Percentiles rank a stretch among this genome's conserved stretches.
Evolutionary conservation across 2,797 vertebrate genomes (phyloP).

Genomic region (Leptodactylus fallax): DNA sequence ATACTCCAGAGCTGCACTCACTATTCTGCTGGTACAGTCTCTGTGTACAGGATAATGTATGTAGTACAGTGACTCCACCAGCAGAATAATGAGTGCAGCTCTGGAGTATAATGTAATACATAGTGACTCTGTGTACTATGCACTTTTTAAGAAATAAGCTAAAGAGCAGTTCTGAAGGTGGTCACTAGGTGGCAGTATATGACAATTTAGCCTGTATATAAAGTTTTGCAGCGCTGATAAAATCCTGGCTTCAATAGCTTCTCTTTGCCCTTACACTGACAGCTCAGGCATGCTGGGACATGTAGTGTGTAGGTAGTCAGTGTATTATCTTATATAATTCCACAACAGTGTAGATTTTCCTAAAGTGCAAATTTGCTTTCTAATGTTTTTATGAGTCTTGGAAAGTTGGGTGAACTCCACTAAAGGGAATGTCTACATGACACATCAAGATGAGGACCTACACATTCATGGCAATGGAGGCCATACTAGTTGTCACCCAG

Average conservation of each 20-base stretch:
- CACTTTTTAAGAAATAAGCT: neutral
- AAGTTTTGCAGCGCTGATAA: neutral
- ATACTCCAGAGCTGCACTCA: no score
- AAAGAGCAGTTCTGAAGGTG: neutral
- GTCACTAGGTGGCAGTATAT: conserved; percentile 1
- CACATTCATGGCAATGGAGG: no score
- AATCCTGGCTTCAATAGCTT: neutral
- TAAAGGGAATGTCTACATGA: no score
- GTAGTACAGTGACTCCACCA: neutral
- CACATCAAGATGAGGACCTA: no score
- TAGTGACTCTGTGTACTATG: no score
- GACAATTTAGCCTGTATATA: neutral
- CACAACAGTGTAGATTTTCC: no score
- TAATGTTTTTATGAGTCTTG: no score
- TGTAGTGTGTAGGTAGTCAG: neutral
- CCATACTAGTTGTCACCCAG: neutral
- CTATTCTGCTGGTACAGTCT: no score
- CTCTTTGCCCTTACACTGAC: neutral
- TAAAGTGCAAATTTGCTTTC: no score
- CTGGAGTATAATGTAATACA: neutral
- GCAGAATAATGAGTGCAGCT: no score
- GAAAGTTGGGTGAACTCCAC: no score
- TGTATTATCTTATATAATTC: no score
- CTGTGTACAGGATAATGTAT: neutral
- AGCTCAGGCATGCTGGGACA: neutral